Evolutionary conservation across 2,113 vertebrate species (phyloP).

Genomic region (Cephalophus harveyi): DNA sequence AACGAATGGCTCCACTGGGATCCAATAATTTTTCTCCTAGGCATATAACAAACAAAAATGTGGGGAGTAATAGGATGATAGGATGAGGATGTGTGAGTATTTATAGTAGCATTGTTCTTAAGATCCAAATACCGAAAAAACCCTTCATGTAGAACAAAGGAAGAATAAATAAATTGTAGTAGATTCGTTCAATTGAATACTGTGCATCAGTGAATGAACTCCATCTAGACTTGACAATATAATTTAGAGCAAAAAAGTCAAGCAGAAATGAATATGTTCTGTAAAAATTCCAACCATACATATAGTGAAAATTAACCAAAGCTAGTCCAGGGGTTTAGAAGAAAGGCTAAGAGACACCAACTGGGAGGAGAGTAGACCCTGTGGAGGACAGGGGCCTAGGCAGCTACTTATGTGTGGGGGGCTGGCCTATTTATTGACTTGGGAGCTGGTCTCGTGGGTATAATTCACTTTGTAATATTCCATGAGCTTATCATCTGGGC

Average conservation of each 20-base stretch:
- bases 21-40: not conserved
- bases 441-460: not conserved
- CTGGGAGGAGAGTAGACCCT: not conserved
- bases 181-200: not conserved
- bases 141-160: not conserved
- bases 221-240: not conserved
- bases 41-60: not conserved
- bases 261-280: not conserved
- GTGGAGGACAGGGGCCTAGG: not conserved
- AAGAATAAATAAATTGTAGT: not conserved
- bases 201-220: not conserved
- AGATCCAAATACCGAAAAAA: not conserved
- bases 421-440: not conserved
- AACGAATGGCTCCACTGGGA: not conserved
- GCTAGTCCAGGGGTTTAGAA: not conserved
- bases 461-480: not conserved
- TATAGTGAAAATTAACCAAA: not conserved
- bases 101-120: not conserved
- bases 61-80: fast-evolving
- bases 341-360: not conserved
- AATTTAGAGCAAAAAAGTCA: not conserved
- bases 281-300: not conserved
- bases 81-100: not conserved
- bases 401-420: not conserved
- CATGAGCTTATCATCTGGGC: not conserved